phyloP scores from a whole-genome alignment of 2,888 invertebrate genomes.

The Adineta ricciae region DNA sequence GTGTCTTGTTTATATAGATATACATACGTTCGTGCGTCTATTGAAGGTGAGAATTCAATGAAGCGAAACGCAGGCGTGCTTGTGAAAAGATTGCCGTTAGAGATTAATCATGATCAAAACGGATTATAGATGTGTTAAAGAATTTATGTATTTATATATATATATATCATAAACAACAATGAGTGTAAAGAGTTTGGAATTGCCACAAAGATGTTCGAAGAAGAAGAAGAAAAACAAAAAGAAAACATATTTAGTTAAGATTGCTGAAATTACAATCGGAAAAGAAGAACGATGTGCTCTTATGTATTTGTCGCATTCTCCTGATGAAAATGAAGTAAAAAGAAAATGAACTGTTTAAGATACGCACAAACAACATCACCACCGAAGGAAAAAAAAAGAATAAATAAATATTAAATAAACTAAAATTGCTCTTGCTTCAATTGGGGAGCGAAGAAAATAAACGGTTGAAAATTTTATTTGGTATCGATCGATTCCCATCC shows the following conservation, averaged over 20 bases:
- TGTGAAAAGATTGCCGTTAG: too few species aligned
- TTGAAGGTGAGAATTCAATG: not conserved
- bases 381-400: not conserved
- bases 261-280: not conserved
- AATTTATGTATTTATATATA: not conserved
- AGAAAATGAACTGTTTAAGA: not conserved
- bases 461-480: conserved; percentile 35
- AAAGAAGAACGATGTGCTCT: not conserved
- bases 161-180: not conserved
- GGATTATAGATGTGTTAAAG: not conserved
- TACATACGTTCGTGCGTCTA: not conserved
- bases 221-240: not conserved
- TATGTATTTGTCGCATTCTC: not conserved
- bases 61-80: not conserved
- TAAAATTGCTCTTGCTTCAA: not conserved
- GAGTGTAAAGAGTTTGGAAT: not conserved
- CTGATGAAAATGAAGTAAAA: not conserved
- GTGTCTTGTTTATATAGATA: not conserved
- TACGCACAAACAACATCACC: conserved; percentile 15
- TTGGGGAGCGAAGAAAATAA: too few species aligned
- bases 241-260: not conserved
- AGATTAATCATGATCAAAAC: not conserved
- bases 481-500: conserved; percentile 44
- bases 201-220: not conserved
- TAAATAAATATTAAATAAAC: not conserved